These are phyloP conservation scores for Vombatus ursinus DNA, from an alignment of 2,113 vertebrate genomes.

Conservation along the genomic window DNA sequence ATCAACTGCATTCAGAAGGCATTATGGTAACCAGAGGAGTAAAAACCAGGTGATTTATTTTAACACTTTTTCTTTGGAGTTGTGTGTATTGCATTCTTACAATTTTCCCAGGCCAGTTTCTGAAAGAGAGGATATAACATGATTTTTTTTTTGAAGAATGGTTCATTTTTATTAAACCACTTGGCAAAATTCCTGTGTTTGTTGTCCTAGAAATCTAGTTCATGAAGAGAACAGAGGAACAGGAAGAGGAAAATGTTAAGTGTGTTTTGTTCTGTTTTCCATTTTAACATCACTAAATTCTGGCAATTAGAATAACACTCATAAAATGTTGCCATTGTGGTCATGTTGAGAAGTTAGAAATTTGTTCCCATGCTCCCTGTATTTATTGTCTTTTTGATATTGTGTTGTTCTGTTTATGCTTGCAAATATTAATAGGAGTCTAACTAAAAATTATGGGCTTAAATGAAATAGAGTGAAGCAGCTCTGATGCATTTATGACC, in stretches of 20 bases:
- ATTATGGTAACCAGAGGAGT: constrained; percentile 58
- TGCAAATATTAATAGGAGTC: background rate
- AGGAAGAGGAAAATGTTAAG: background rate
- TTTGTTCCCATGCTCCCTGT: background rate
- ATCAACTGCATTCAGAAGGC: constrained; percentile 47
- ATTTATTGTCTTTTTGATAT: background rate
- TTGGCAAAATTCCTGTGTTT: background rate
- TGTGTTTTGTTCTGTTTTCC: background rate
- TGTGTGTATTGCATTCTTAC: background rate
- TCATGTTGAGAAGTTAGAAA: background rate
- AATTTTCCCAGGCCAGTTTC: constrained; percentile 45
- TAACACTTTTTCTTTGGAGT: constrained; percentile 35
- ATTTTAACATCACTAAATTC: background rate
- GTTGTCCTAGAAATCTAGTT: background rate
- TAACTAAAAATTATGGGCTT: background rate
- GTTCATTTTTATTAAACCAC: background rate
- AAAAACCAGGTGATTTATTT: constrained; percentile 59
- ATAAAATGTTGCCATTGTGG: background rate
- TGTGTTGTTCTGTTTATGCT: background rate
- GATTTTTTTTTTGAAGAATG: background rate
- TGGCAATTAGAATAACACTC: background rate
- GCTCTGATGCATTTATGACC: background rate
- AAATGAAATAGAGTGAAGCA: background rate
- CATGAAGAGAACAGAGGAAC: constrained; percentile 25
- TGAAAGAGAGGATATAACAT: constrained; percentile 34